Base-by-base conservation (phyloP, 2,113 vertebrate genomes). In the Isichthys henryi region DNA sequence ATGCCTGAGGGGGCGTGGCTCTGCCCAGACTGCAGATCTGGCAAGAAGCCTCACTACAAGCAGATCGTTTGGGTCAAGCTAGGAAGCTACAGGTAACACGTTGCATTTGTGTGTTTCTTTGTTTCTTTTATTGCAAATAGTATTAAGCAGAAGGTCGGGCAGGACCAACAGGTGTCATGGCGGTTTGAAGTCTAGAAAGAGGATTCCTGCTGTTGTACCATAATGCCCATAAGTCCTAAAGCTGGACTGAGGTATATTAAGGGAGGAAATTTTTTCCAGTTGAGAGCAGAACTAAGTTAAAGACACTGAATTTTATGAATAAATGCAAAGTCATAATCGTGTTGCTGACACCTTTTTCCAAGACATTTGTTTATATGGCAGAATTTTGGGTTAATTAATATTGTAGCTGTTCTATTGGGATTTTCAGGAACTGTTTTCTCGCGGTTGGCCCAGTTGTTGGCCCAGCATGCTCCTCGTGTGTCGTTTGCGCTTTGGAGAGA, bases 31-130 rank as follows among this genome's bases (percentile, higher is more conserved):
- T 99, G 98, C 94, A 97, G 96, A 94, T 96, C 96, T 52, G 98
- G 98, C 92, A 99, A 97, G 96, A 99, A 99, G 91, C 97, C 98
- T 8, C 98, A 97, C 91, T 99, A 99, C 97, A 99, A 99, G 95
- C 98, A 99, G 94, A 99, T 99, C 82, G 98, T 99, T 93, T 99
- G 98, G 98, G 98, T 98, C 96, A 99, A 99, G 94, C 96, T 99
- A 93, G 98, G 98, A 84, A 99, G 98, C 96, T 99, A 99, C 98
- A 99, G 98, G 98, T 96, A 96, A 94, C 96, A 84, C 27, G 9
- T 74, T 35, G 8, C 31, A 5, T 35, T 52, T 48, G 0, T 50
- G 77, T 85, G 10, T 49, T 7, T 86, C 1, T 86, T 31, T 52
- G 45, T 50, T 52, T 5, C 13, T 52, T 49, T 86, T 35, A 23